Base-by-base conservation (phyloP, 2,113 vertebrate genomes). In the Crypturellus undulatus region DNA sequence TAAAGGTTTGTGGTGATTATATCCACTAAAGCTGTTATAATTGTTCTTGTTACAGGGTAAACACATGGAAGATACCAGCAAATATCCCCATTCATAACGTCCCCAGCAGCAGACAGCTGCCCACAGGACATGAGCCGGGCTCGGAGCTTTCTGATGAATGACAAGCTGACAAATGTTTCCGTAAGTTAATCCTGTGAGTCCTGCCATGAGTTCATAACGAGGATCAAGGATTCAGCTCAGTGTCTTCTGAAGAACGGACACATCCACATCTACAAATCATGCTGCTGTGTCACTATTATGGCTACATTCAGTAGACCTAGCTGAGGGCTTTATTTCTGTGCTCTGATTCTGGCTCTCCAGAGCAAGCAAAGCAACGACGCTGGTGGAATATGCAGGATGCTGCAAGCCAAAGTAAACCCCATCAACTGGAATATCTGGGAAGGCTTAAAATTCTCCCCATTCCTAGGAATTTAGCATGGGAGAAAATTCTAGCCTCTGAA, bases 391-490 rank as follows among this genome's bases (percentile, higher is more conserved):
- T 93, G 36, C 64, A 92, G 87, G 92, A 65, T 95, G 72, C 76
- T 62, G 77, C 94, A 96, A 65, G 89, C 84, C 85, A 95, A 94
- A 76, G 82, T 93, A 93, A 97, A 94, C 78, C 77, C 87, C 71
- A 97, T 95, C 92, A 98, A 94, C 97, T 94, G 90, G 95, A 93
- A 88, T n/a, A 40, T 73, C 79, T 52, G 84, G 72, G 42, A 78
- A 79, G 42, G 49, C 45, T 79, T 90, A 64, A 78, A 24, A 86
- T 88, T 94, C 80, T 78, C 83, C 75, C 71, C 62, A 36, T 90
- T 93, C 64, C 92, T 81, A 77, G 92, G 92, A 97, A 96, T 93
- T 95, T 62, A 94, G 84, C 56, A 76, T 17, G 30, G 52, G 76
- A 84, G 63, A 73, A 94, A 87, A 91, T 76, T 93, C 70, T 36